phyloP scores from a whole-genome alignment of 2,888 invertebrate species.

The Oscheius sp. region DNA sequence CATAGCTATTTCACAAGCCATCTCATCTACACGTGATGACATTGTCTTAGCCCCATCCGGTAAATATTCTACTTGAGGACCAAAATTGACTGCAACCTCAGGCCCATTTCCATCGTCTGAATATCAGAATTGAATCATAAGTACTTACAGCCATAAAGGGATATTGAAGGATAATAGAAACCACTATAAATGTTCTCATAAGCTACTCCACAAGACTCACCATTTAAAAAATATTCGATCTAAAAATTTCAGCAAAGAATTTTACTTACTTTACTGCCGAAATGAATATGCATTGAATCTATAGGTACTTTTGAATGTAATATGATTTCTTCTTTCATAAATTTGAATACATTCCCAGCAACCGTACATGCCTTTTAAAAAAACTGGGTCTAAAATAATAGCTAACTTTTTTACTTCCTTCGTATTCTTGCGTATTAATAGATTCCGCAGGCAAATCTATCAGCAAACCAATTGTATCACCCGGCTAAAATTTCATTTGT shows the following conservation, averaged over 20 bases:
- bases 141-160: neutral
- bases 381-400: no score
- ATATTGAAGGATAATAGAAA: neutral
- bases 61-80: neutral
- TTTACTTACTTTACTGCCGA: neutral
- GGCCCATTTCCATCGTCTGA: neutral
- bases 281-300: no score
- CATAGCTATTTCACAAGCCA: neutral
- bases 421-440: no score
- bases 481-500: neutral
- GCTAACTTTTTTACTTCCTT: no score
- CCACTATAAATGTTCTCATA: neutral
- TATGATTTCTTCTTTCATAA: no score
- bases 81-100: neutral
- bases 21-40: neutral
- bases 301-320: no score
- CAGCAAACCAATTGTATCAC: neutral
- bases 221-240: slow-evolving; percentile 5
- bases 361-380: no score
- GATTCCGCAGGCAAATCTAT: neutral
- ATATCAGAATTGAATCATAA: neutral
- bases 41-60: neutral
- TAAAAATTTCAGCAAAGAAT: neutral
- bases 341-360: no score
- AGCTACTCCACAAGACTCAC: neutral